A percentile compares a stretch with the other conserved stretches of the same genome.
Conservation (phyloP, 1,140 invertebrate genomes). For the Lepidotrigona ventralis region DNA sequence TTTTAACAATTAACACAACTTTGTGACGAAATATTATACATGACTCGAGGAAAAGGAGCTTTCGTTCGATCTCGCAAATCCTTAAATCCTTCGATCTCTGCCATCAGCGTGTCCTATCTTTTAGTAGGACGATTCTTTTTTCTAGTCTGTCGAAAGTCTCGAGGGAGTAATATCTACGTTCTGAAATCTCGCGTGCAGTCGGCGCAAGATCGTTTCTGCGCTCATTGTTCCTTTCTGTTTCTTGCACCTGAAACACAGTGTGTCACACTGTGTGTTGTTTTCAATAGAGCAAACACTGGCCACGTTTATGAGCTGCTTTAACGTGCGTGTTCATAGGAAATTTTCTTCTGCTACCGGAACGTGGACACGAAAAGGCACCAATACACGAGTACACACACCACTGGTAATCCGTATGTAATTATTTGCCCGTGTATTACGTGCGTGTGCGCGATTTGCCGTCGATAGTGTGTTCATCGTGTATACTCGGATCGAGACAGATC, state of each 20-base stretch:
- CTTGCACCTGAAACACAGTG: background rate
- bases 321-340: conserved; percentile 55
- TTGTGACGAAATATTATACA: no score
- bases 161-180: background rate
- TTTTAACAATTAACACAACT: no score
- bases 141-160: background rate
- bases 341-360: conserved; percentile 47
- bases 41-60: no score
- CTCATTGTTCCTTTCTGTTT: background rate
- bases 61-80: no score
- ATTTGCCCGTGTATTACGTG: conserved; percentile 56
- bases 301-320: conserved; percentile 12
- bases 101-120: background rate
- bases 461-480: conserved; percentile 41
- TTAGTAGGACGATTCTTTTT: background rate
- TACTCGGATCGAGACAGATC: conserved; percentile 32
- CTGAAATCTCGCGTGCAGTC: background rate
- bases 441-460: conserved; percentile 26
- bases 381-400: conserved; percentile 31
- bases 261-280: background rate
- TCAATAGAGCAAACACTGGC: background rate
- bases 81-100: no score
- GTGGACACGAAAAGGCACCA: conserved; percentile 56
- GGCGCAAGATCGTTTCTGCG: background rate
- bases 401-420: conserved; percentile 53